These are phyloP conservation scores for Sarotherodon lohbergeri DNA, from an alignment of 2,113 vertebrate genomes.

Conservation along the genomic window DNA sequence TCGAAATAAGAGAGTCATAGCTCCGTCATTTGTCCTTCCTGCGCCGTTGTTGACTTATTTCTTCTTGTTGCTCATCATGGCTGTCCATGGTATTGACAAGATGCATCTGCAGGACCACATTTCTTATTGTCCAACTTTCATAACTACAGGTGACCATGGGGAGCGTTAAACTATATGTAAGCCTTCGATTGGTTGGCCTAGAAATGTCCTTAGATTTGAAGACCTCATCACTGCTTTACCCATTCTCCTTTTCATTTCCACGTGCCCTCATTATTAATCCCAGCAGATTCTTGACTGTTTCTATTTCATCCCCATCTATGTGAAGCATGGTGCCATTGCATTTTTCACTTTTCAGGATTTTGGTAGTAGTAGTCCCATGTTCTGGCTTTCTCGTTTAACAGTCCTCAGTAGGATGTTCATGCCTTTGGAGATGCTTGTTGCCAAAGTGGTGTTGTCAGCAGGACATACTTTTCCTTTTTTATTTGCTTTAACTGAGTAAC, in stretches of 20 bases:
- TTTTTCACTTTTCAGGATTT: background rate
- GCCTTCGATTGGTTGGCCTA: background rate
- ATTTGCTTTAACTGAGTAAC: background rate
- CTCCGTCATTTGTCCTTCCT: background rate
- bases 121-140: background rate
- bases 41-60: fast-evolving
- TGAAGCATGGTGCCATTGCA: background rate
- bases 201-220: background rate
- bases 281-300: background rate
- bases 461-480: background rate
- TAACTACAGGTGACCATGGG: background rate
- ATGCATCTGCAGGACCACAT: fast-evolving
- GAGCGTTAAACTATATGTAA: background rate
- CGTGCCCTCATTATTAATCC: background rate
- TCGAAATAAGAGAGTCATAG: background rate
- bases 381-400: fast-evolving
- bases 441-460: background rate
- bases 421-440: background rate
- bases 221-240: background rate
- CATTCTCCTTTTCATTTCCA: background rate
- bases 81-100: background rate
- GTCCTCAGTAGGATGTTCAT: background rate
- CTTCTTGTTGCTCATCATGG: background rate
- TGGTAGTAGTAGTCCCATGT: background rate
- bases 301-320: background rate